Evolutionary conservation across 2,113 vertebrate genomes (phyloP).

Genomic region (Candoia aspera): DNA sequence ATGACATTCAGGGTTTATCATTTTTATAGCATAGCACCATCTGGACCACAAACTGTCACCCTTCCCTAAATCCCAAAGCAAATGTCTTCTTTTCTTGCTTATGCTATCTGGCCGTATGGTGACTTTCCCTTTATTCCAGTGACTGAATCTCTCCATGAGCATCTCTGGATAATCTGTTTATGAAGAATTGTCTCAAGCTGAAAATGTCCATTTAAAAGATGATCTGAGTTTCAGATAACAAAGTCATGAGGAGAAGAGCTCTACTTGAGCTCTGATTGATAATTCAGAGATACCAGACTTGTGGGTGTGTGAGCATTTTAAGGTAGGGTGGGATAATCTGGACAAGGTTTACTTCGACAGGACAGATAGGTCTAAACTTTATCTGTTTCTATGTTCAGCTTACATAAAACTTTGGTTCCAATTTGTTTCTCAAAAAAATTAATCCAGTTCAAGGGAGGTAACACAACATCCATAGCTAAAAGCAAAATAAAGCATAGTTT

Average conservation of each 20-base stretch:
- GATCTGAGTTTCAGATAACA: not conserved
- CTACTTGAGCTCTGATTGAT: not conserved
- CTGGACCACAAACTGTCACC: conserved; percentile 18
- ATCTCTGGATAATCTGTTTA: not conserved
- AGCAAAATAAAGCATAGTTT: not conserved
- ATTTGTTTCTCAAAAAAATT: not conserved
- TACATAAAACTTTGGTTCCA: not conserved
- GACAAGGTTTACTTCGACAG: not conserved
- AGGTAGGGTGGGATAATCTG: not conserved
- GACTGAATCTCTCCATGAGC: not conserved
- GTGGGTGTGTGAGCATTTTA: not conserved
- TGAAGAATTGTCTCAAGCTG: not conserved
- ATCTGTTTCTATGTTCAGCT: not conserved
- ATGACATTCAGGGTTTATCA: not conserved
- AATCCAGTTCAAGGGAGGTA: not conserved
- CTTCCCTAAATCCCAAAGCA: conserved; percentile 10
- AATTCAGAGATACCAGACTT: not conserved
- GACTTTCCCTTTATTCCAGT: not conserved
- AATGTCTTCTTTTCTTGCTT: conserved; percentile 23
- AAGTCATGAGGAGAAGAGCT: not conserved
- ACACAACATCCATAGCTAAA: not conserved
- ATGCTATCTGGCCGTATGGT: conserved; percentile 16
- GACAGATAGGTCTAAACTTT: not conserved
- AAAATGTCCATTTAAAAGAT: not conserved
- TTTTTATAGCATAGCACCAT: conserved; percentile 13